Evolutionary conservation across 2,888 invertebrate species (phyloP).

Genomic region (Macrosiphum euphorbiae): DNA sequence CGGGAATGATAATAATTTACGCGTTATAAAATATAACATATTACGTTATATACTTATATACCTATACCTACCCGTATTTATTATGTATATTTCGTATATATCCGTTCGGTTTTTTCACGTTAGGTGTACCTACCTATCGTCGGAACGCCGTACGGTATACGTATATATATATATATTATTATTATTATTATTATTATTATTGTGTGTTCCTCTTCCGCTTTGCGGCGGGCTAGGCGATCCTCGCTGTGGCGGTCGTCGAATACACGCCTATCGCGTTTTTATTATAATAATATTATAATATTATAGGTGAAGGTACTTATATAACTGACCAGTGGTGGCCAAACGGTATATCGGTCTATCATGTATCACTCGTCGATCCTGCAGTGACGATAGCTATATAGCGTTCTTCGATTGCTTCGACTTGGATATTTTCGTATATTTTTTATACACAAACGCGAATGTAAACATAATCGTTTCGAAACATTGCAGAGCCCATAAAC

Average conservation of each 20-base stretch:
- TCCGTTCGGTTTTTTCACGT: constrained; percentile 12
- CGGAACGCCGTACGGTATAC: neutral
- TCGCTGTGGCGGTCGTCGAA: neutral
- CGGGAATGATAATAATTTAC: constrained; percentile 37
- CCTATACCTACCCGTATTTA: neutral
- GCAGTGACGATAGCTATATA: neutral
- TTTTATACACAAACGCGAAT: neutral
- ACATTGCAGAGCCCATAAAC: neutral
- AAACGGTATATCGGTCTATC: neutral
- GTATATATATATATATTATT: neutral
- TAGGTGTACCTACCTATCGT: neutral
- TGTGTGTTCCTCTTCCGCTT: neutral
- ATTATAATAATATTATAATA: neutral
- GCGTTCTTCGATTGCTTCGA: neutral
- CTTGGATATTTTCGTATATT: neutral
- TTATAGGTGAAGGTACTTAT: neutral
- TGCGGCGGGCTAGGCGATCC: neutral
- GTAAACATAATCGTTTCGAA: neutral
- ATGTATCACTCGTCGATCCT: neutral
- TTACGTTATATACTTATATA: neutral
- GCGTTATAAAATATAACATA: constrained; percentile 20
- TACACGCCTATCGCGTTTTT: neutral
- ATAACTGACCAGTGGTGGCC: neutral
- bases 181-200: constrained; percentile 9
- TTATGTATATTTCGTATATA: neutral